These are phyloP conservation scores for Toxotes jaculatrix DNA, from an alignment of 2,113 vertebrate genomes.

Conservation along the genomic window DNA sequence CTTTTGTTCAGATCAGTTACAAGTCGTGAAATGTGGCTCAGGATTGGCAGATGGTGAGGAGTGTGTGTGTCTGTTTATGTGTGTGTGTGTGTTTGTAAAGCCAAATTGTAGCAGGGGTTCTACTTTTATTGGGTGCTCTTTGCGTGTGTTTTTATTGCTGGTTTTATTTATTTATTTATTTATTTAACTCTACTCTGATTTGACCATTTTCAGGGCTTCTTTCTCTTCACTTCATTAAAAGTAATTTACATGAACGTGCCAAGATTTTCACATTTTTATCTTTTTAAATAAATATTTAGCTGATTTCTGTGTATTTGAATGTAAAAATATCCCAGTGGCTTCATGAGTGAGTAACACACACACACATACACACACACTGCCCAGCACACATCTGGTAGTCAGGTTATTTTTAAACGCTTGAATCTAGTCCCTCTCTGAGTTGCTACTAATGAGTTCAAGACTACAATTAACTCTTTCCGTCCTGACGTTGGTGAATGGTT, in stretches of 20 bases:
- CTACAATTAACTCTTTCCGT: constrained; percentile 69
- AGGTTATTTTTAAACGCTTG: constrained; percentile 68
- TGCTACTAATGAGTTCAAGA: constrained; percentile 75
- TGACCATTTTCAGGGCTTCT: background rate
- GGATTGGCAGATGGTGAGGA: constrained; percentile 35
- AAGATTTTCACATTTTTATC: constrained; percentile 4
- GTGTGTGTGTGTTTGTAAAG: constrained; percentile 13
- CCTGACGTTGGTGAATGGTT: constrained; percentile 51
- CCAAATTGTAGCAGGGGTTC: constrained; percentile 30
- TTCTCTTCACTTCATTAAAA: constrained; percentile 3
- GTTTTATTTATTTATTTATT: too few species aligned
- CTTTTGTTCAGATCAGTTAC: constrained; percentile 31
- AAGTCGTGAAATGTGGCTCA: constrained; percentile 40
- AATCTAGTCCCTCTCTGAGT: constrained; percentile 52
- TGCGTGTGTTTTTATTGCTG: constrained; percentile 4
- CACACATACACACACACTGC: constrained; percentile 36
- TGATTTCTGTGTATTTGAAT: constrained; percentile 33
- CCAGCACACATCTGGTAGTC: constrained; percentile 70
- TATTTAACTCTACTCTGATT: background rate
- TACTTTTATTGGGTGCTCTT: constrained; percentile 12
- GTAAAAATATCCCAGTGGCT: constrained; percentile 34
- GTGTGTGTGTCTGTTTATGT: constrained; percentile 4
- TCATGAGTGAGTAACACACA: constrained; percentile 30
- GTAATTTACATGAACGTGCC: background rate
- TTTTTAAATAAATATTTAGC: background rate